A percentile compares a stretch with the other conserved stretches of the same genome.
Evolutionary conservation across 2,797 vertebrate species (phyloP).

Genomic region (Sebastes glaucus): DNA sequence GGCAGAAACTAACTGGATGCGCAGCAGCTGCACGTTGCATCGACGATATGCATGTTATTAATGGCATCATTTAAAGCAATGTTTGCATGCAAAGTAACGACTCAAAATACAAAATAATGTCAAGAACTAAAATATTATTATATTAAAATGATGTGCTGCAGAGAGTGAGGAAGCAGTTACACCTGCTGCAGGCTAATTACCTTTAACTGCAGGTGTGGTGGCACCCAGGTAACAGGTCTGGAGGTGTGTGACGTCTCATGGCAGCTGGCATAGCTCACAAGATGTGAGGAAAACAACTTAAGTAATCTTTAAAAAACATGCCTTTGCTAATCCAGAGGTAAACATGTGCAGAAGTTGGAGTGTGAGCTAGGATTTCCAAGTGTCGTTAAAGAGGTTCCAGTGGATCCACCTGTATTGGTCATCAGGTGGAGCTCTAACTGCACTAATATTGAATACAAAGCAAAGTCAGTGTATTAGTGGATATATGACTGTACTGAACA

Average conservation of each 20-base stretch:
- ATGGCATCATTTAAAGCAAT: background rate
- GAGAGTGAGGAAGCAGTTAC: background rate
- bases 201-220: conserved; percentile 56
- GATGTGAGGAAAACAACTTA: background rate
- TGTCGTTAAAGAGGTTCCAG: background rate
- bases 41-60: background rate
- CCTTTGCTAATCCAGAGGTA: background rate
- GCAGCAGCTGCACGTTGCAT: conserved; percentile 50
- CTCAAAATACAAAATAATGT: background rate
- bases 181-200: conserved; percentile 41
- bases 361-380: background rate
- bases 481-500: background rate
- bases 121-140: background rate
- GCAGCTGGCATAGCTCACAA: background rate
- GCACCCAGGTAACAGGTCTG: conserved; percentile 22
- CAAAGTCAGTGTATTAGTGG: background rate
- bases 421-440: background rate
- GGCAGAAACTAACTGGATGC: conserved; percentile 36
- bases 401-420: background rate
- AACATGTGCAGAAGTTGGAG: background rate
- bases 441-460: background rate
- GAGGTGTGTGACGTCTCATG: background rate
- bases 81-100: no score
- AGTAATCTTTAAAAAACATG: background rate
- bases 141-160: background rate